Evolutionary conservation across 2,113 vertebrate species (phyloP).

Genomic region (Cyrtonyx montezumae): DNA sequence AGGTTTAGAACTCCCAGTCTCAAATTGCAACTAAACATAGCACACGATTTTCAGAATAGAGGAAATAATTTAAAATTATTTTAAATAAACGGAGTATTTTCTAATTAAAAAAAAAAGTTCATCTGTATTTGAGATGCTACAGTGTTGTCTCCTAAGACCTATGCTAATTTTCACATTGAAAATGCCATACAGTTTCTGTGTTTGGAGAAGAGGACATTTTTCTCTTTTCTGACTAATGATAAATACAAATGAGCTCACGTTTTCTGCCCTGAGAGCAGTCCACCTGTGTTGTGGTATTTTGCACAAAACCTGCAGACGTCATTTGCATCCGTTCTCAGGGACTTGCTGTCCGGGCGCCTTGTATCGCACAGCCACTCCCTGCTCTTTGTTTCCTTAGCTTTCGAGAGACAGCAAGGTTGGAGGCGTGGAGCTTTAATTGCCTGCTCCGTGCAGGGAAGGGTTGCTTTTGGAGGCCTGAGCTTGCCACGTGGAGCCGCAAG

Average conservation of each 20-base stretch:
- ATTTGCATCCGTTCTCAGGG: not conserved
- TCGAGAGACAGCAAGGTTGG: slow-evolving; percentile 40
- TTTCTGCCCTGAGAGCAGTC: not conserved
- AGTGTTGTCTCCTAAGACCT: not conserved
- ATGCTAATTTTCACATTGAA: not conserved
- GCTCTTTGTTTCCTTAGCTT: slow-evolving; percentile 65
- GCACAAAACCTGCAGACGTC: not conserved
- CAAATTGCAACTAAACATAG: not conserved
- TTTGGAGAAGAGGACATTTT: not conserved
- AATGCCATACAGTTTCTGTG: not conserved
- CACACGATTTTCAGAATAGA: not conserved
- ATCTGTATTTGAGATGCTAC: not conserved
- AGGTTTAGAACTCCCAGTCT: not conserved
- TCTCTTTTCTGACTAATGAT: not conserved
- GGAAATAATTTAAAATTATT: not conserved
- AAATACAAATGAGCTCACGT: not conserved
- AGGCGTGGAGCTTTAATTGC: slow-evolving; percentile 65
- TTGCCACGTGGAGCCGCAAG: not conserved
- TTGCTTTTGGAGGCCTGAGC: not conserved
- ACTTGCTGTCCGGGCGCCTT: not conserved
- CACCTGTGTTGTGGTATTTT: not conserved
- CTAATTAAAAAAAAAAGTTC: not conserved
- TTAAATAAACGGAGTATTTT: not conserved
- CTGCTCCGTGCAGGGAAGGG: slow-evolving; percentile 33
- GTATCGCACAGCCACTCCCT: slow-evolving; percentile 21